These are phyloP conservation scores for Amblyopsis rosae DNA, from an alignment of 2,113 vertebrate genomes.

Conservation along the genomic window DNA sequence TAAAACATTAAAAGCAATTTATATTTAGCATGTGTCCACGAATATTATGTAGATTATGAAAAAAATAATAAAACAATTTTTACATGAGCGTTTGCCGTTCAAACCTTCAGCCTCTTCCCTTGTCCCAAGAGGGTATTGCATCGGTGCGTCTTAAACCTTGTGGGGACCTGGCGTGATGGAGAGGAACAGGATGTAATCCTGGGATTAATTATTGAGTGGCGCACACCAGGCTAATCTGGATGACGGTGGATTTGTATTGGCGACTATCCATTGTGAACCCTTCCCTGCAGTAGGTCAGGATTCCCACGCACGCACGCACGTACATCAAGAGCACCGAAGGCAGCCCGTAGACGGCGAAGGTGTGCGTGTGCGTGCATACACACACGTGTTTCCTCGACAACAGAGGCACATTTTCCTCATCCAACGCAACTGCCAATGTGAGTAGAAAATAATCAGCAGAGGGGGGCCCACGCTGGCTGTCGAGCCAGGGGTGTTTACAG, in stretches of 20 bases:
- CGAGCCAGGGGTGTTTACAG: conserved; percentile 71
- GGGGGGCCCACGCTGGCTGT: conserved; percentile 65
- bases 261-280: conserved; percentile 21
- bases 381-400: background rate
- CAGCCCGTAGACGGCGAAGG: background rate
- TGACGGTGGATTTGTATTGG: conserved; percentile 67
- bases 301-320: too few relatives aligned
- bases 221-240: conserved; percentile 70
- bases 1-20: too few relatives aligned
- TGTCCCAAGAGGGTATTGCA: background rate
- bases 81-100: background rate
- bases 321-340: too few relatives aligned
- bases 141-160: too few relatives aligned
- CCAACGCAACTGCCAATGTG: conserved; percentile 37
- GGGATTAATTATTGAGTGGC: conserved; percentile 70
- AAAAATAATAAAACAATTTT: background rate
- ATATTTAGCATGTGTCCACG: too few relatives aligned
- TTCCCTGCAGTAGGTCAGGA: background rate
- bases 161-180: conserved; percentile 53
- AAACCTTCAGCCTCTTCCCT: background rate
- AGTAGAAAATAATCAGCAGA: conserved; percentile 59
- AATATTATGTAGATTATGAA: too few relatives aligned
- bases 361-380: background rate
- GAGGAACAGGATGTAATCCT: conserved; percentile 66
- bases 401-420: conserved; percentile 20